Evolutionary conservation across 1,140 invertebrate genomes (phyloP).

Genomic region (Nymphalis io): DNA sequence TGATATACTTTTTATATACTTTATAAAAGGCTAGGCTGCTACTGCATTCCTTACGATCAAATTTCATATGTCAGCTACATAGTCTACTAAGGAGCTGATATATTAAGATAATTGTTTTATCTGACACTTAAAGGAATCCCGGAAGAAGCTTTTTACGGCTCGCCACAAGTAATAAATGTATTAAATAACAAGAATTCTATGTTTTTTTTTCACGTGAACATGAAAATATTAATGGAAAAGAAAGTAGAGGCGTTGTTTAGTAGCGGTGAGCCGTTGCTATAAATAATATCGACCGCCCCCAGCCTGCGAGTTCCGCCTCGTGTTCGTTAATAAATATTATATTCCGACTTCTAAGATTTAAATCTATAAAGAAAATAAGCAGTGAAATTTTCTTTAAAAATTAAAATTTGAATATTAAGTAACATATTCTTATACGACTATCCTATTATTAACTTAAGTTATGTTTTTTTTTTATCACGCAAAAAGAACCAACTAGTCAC

Average conservation of each 20-base stretch:
- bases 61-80: too few species aligned
- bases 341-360: slow-evolving; percentile 18
- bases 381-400: not conserved
- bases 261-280: slow-evolving; percentile 25
- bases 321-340: slow-evolving; percentile 29
- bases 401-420: not conserved
- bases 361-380: slow-evolving; percentile 12
- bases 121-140: too few species aligned
- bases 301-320: slow-evolving; percentile 24
- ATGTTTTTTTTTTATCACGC: too few species aligned
- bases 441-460: too few species aligned
- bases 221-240: slow-evolving; percentile 25
- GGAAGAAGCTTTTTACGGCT: too few species aligned
- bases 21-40: too few species aligned
- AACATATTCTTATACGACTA: too few species aligned
- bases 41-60: too few species aligned
- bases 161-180: not conserved
- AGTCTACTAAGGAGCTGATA: too few species aligned
- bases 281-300: slow-evolving; percentile 33
- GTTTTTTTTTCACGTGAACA: not conserved
- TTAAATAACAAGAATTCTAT: not conserved
- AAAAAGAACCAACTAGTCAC: too few species aligned
- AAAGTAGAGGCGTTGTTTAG: slow-evolving; percentile 34
- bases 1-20: too few species aligned
- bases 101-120: too few species aligned